Base-by-base conservation (phyloP, 35 echinoderm and acorn worm genomes). In the Apostichopus japonicus region DNA sequence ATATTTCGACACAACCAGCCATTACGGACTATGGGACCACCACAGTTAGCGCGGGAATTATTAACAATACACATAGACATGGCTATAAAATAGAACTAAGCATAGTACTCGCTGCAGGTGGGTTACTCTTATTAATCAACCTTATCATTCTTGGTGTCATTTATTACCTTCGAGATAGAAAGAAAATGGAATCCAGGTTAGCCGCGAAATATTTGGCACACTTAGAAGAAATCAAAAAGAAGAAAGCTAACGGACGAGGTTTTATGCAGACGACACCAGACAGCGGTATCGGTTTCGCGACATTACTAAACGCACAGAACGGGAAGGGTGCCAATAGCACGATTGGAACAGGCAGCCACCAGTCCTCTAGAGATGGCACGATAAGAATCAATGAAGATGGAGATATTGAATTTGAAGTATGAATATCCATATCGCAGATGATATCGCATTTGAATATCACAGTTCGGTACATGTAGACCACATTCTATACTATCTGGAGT, bases 131-230 rank as follows among this genome's bases (percentile, higher is more conserved):
- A 19, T 61, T 96, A n/a, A 24, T 96, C 5, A 96, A 96, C 53
- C 44, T 96, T 19, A 76, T 96, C 19, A 91, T 96, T 62, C 90
- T 96, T 10, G 95, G 95, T 10, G 27, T 77, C 16, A 93, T 96
- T 44, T 96, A 96, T 71, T 96, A 96, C 78, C 78, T 96, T 51
- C 83, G 95, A n/a, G 95, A 96, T 84, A 94, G 90, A 73, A 89
- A 91, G 56, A 96, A 96, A 84, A 72, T 96, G 24, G 95, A 96
- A 61, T 92, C 90, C 33, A 94, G 88, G 72, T 70, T 96, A n/a
- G 95, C 95, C 6, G 91, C 91, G n/a, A 96, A 96, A 88, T 96
- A 96, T 67, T 78, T 96, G 8, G 93, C 95, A 6, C 91, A 94
- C 19, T 90, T 94, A 25, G 83, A 94, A 62, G 93, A 94, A 67